Base-by-base conservation (phyloP, 2,888 invertebrate species). In the Physocephala rufipes region DNA sequence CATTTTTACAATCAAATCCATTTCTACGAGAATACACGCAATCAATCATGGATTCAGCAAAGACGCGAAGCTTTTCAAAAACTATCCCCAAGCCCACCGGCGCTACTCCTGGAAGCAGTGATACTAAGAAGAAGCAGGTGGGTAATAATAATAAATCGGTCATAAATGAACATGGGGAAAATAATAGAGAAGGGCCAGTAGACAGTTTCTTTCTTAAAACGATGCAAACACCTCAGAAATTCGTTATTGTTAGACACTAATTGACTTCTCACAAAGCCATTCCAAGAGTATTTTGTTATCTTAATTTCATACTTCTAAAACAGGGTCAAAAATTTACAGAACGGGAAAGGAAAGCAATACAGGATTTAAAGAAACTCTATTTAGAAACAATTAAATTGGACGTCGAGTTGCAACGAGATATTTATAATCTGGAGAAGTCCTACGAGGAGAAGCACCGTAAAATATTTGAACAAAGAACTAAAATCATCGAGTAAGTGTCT, bases 331-430 rank as follows among this genome's bases (percentile, higher is more conserved):
- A 78, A 73, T 78, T 74, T 21, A 76, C 74, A 1, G 94, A 84
- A 88, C 93, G 79, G 88, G 95, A 84, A 89, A 96, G 76, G 92
- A 94, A 81, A 93, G 95, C 80, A 3, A 78, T 83, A 45, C 73
- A 51, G 5, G 81, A 82, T 0, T 87, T 97, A 70, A 95, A 97
- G 83, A 92, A 94, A 76, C 86, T 97, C 1, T 97, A 97, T 86
- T 88, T 94, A 79, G 91, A 94, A 79, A 91, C 93, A 63, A 93
- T 94, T 7, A 91, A 95, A 81, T 89, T 97, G 70, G 97, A 98
- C 86, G 93, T 95, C 0, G 91, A 95, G 82, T 97, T 99, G 87
- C 98, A 97, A 86, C 91, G 93, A 80, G 96, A 97, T 82, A 94
- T 99, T 53, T 97, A 98, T 83, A 91, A 91, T 26, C 89, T 99